Base-by-base conservation (phyloP, 2,888 invertebrate genomes). In the Nudaria mundana region DNA sequence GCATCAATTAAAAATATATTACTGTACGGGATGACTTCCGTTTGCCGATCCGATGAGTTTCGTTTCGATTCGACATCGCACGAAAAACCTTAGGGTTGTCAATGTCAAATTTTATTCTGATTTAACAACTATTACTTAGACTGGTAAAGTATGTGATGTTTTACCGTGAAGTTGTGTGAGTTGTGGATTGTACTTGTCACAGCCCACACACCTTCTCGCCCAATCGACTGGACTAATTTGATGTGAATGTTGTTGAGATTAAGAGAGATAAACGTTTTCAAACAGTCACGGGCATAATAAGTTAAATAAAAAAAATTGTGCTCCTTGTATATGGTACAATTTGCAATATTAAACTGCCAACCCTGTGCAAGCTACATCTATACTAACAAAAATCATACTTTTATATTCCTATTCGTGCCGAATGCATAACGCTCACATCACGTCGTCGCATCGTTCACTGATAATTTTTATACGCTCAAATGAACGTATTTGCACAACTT, bases 1-100 rank as follows among this genome's bases (percentile, higher is more conserved):
- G 81, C 84, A 81, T 80, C 83, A 82, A 86, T 86, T 87, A 83
- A 86, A 85, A 82, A 83, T 83, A 79, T 83, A 83, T 81, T 79
- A 80, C 79, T 77, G 74, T 71, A 69, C 52, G 71, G 64, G 63
- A 62, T 71, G 67, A 74, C 76, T 77, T 78, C 76, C 79, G 76
- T 49, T 63, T 63, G 61, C 56, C 65, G 66, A 52, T 61, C 44
- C 63, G 60, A 52, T 63, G 47, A 39, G 46, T 56, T 57, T 48
- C 29, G 54, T 47, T 54, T 46, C 38, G 42, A 34, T 55, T 40
- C 36, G 40, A 38, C 44, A 39, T 48, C 48, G 25, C 31, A 39
- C 43, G 40, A 51, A 39, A 14, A n/a, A 11, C n/a, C 12, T 1
- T 26, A 34, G 34, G 34, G 34, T 25, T 34, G 18, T 2, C 16